phyloP scores from a whole-genome alignment of 2,888 invertebrate genomes.

The Plagodis dolabraria region DNA sequence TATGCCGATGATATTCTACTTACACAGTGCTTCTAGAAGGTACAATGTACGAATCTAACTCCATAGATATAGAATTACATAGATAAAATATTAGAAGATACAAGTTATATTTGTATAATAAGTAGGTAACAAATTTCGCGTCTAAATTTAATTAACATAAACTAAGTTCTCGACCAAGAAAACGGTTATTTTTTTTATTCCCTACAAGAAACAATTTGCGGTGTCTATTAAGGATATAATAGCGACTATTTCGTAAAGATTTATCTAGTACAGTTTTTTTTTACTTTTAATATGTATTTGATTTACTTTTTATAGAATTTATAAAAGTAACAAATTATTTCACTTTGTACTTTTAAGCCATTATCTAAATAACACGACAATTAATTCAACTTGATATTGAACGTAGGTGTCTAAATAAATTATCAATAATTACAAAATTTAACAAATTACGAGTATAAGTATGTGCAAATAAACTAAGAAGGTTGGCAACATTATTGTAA shows the following conservation, averaged over 20 bases:
- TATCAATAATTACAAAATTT: conserved; percentile 78
- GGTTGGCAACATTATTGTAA: conserved; percentile 80
- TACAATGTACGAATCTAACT: conserved; percentile 52
- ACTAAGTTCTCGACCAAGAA: conserved; percentile 55
- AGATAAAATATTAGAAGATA: conserved; percentile 63
- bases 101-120: conserved; percentile 65
- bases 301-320: conserved; percentile 87
- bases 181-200: conserved; percentile 47
- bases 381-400: conserved; percentile 77
- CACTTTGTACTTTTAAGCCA: conserved; percentile 88
- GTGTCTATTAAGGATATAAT: conserved; percentile 69
- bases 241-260: conserved; percentile 80
- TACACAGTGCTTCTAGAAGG: conserved; percentile 60
- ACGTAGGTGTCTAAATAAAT: conserved; percentile 80
- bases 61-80: conserved; percentile 59
- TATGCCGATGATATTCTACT: conserved; percentile 63
- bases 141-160: conserved; percentile 71
- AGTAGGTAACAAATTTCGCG: conserved; percentile 76
- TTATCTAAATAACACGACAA: conserved; percentile 85
- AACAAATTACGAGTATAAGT: conserved; percentile 64
- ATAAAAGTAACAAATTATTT: conserved; percentile 89
- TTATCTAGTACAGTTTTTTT: conserved; percentile 65
- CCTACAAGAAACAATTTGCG: conserved; percentile 57
- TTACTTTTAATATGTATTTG: conserved; percentile 76
- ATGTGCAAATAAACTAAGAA: conserved; percentile 83